These are phyloP conservation scores for Amazona vittata DNA, from an alignment of 2,113 vertebrate genomes.

Conservation along the genomic window DNA sequence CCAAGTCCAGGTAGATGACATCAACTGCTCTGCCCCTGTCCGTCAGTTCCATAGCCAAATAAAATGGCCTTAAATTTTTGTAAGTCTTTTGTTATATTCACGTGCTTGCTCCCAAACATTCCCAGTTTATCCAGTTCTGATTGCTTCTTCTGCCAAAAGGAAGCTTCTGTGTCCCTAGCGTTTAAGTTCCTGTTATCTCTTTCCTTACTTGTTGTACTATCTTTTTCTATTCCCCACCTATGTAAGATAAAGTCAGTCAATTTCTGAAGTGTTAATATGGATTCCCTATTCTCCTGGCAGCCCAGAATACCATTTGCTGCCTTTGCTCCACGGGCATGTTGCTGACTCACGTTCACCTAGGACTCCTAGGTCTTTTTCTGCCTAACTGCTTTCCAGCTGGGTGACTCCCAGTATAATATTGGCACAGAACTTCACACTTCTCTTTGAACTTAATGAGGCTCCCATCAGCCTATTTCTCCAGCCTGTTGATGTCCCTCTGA, in stretches of 20 bases:
- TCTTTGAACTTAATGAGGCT: not conserved
- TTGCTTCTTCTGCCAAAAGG: not conserved
- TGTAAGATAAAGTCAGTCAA: not conserved
- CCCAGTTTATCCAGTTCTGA: not conserved
- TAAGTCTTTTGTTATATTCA: not conserved
- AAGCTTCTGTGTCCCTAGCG: accelerated
- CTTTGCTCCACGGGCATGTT: not conserved
- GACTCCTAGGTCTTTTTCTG: not conserved
- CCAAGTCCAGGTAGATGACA: not conserved
- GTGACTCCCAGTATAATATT: not conserved
- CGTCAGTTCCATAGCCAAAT: not conserved
- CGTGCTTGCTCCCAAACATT: not conserved
- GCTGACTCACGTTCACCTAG: not conserved
- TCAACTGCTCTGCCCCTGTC: not conserved
- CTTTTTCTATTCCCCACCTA: not conserved
- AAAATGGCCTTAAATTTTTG: not conserved
- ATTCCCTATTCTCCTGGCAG: not conserved
- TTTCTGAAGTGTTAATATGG: not conserved
- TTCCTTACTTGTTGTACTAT: not conserved
- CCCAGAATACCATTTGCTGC: not conserved
- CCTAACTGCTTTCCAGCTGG: not conserved
- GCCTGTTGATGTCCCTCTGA: not conserved
- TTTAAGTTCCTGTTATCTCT: not conserved
- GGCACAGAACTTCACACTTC: not conserved
- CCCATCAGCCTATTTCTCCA: not conserved